Evolutionary conservation across 2,888 invertebrate genomes (phyloP), one percentile per base, ranked within the genome.

Genomic region (Mythimna lalbum): DNA sequence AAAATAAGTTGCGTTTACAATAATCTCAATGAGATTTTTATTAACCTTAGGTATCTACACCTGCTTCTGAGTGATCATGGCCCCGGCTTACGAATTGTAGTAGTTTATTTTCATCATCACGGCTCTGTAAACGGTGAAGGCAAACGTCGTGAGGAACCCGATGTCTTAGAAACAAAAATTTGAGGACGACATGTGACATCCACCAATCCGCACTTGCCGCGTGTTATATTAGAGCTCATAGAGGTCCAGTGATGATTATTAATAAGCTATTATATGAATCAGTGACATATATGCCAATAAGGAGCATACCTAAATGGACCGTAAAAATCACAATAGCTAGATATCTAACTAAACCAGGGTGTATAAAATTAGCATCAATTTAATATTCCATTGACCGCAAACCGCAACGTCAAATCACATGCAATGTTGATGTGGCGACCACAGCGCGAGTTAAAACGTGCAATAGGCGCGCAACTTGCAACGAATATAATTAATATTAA

Each of bases 361-460:
- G 27, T 50, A 73, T 77, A 81, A 77, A 80, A 71, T 77, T 69
- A 64, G 57, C 77, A 57, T 62, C 66, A 69, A 75, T 82, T 88
- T 89, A 89, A 90, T 89, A 89, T 88, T 88, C 83, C 82, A 83
- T 76, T 60, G 49, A 78, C 89, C 90, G 75, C 90, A 89, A 87
- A 82, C 91, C 92, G 76, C 90, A 90, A 87, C 86, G 89, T 91
- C 91, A 93, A 90, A 92, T 91, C 89, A 86, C 85, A 88, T 89
- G 91, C 91, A 88, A 90, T 86, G 91, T 90, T 90, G 89, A 91
- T 89, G 87, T 78, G 83, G 75, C 55, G 74, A 89, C 90, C 90
- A 81, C 90, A 93, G 74, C 79, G 80, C 80, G 87, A 89, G 87
- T 87, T 88, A 87, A 89, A 90, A 91, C 73, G 67, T 50, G 64